A percentile compares a stretch with the other conserved stretches of the same genome.
Evolutionary conservation across 2,797 vertebrate species (phyloP).

Genomic region (Acrossocheilus fasciatus): DNA sequence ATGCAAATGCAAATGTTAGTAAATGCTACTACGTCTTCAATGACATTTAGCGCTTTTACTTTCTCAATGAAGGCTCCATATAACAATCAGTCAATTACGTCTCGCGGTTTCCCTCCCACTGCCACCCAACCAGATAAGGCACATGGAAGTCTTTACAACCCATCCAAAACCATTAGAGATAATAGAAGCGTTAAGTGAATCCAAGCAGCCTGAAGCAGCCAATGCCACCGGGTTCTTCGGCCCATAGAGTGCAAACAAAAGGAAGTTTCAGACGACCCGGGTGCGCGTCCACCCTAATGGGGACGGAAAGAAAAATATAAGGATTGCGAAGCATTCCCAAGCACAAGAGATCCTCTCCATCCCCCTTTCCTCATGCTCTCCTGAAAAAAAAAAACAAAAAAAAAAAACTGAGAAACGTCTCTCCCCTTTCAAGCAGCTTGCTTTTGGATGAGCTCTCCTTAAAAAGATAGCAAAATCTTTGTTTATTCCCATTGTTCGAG

Average conservation of each 20-base stretch:
- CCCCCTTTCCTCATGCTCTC: slow-evolving; percentile 25
- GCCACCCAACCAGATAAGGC: slow-evolving; percentile 29
- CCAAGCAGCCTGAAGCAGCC: slow-evolving; percentile 60
- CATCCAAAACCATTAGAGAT: slow-evolving; percentile 57
- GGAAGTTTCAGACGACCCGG: slow-evolving; percentile 56
- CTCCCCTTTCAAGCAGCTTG: slow-evolving; percentile 55
- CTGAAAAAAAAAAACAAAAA: slow-evolving; percentile 19
- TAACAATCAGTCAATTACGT: slow-evolving; percentile 39
- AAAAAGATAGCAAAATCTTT: slow-evolving; percentile 67
- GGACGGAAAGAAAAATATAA: slow-evolving; percentile 32
- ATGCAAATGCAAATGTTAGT: slow-evolving; percentile 25
- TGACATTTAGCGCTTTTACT: slow-evolving; percentile 35
- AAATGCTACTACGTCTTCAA: neutral
- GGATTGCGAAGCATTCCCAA: slow-evolving; percentile 61
- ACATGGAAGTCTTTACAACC: slow-evolving; percentile 60
- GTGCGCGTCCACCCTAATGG: slow-evolving; percentile 43
- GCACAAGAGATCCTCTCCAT: slow-evolving; percentile 56
- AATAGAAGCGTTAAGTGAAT: slow-evolving; percentile 64
- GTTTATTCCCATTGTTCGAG: slow-evolving; percentile 55
- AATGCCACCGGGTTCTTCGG: slow-evolving; percentile 51
- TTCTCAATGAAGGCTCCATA: slow-evolving; percentile 23
- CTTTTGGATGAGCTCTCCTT: slow-evolving; percentile 60
- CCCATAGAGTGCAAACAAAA: slow-evolving; percentile 59
- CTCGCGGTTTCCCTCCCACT: slow-evolving; percentile 15
- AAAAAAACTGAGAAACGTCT: slow-evolving; percentile 21